These are phyloP conservation scores for Plutella xylostella DNA, from an alignment of 2,888 invertebrate species.

Conservation along the genomic window DNA sequence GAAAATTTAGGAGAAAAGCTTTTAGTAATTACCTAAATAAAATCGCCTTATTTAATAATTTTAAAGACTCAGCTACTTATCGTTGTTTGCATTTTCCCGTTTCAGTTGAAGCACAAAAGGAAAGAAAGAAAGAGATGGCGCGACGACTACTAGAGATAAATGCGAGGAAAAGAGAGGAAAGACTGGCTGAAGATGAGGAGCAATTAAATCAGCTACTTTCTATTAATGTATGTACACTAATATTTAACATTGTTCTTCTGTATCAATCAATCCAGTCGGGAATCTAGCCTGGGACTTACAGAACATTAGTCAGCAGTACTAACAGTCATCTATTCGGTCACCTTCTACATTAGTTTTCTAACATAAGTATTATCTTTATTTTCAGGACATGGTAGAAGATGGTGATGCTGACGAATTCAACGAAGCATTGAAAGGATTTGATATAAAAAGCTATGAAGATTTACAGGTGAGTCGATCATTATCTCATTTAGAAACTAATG, in stretches of 20 bases:
- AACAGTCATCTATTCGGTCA: too few relatives aligned
- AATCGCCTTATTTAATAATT: too few relatives aligned
- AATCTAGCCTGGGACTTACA: too few relatives aligned
- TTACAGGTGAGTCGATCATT: conserved; percentile 80
- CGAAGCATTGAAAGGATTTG: conserved; percentile 79
- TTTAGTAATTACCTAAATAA: too few relatives aligned
- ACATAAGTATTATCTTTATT: conserved; percentile 13
- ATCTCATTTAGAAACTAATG: too few relatives aligned
- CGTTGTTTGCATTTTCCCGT: too few relatives aligned
- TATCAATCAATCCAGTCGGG: too few relatives aligned
- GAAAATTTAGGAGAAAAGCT: too few relatives aligned
- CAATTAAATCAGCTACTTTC: conserved; percentile 81
- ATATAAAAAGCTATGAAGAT: conserved; percentile 81
- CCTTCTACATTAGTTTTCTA: background rate
- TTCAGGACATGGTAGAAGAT: conserved; percentile 73
- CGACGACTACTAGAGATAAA: conserved; percentile 89
- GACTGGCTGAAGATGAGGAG: conserved; percentile 89
- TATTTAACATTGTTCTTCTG: background rate
- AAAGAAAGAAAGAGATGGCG: conserved; percentile 88
- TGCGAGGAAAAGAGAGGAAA: conserved; percentile 88
- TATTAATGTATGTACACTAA: conserved; percentile 68
- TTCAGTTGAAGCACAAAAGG: conserved; percentile 83
- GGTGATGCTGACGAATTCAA: conserved; percentile 80
- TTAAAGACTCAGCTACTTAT: too few relatives aligned
- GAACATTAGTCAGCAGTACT: too few relatives aligned